Evolutionary conservation across 2,797 vertebrate species (phyloP).

Genomic region (Limnodromus scolopaceus): DNA sequence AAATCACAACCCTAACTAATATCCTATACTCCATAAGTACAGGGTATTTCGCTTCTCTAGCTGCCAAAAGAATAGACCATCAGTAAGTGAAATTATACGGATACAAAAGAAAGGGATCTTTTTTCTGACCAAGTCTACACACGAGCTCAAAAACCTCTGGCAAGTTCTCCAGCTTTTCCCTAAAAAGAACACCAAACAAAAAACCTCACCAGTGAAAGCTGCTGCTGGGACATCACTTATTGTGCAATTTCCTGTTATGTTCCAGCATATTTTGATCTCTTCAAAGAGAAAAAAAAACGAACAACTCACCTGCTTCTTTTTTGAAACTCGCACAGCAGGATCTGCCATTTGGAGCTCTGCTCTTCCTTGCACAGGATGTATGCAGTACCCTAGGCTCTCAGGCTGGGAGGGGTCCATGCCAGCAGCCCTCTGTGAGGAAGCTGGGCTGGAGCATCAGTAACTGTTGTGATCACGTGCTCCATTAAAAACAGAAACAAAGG

Average conservation of each 20-base stretch:
- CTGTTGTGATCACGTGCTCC: not conserved
- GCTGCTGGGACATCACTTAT: not conserved
- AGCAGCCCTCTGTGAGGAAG: not conserved
- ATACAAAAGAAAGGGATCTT: not conserved
- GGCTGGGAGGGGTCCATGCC: not conserved
- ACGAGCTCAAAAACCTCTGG: not conserved
- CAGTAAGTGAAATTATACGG: fast-evolving
- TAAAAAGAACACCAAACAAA: not conserved
- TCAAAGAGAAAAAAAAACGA: not conserved
- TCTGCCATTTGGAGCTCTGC: not conserved
- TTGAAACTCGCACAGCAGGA: not conserved
- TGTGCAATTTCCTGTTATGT: not conserved
- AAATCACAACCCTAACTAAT: not conserved
- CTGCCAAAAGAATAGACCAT: not conserved
- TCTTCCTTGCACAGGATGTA: not conserved
- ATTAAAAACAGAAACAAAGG: not conserved
- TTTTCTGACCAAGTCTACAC: not conserved
- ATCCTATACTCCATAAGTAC: fast-evolving
- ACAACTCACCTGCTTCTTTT: not conserved
- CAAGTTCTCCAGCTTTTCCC: not conserved
- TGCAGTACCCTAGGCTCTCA: not conserved
- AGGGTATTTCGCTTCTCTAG: not conserved
- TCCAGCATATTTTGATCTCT: not conserved
- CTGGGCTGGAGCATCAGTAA: not conserved
- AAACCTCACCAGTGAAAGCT: not conserved